Evolutionary conservation across 2,888 invertebrate species (phyloP).

Genomic region (Atrina japonica): DNA sequence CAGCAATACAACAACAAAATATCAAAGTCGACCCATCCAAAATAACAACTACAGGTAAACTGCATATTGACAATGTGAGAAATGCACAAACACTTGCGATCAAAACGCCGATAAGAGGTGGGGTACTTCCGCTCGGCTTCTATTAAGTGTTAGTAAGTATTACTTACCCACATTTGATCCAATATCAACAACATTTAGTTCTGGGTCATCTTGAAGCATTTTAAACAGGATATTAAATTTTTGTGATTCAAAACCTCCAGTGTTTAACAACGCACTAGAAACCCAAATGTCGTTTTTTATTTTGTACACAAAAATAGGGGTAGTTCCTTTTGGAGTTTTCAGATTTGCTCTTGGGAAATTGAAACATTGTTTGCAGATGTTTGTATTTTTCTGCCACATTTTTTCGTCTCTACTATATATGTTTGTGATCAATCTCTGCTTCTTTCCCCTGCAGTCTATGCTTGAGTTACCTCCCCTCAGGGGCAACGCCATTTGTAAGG

Average conservation of each 20-base stretch:
- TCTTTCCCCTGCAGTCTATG: conserved; percentile 10
- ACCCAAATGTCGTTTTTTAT: conserved; percentile 32
- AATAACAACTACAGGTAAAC: no score
- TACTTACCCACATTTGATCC: conserved; percentile 37
- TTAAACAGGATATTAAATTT: conserved; percentile 20
- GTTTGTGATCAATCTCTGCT: neutral
- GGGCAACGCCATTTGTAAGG: no score
- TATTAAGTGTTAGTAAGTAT: no score
- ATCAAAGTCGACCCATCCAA: no score
- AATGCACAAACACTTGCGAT: no score
- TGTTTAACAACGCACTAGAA: conserved; percentile 11
- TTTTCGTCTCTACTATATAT: conserved; percentile 13
- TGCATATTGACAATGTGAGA: no score
- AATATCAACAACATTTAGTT: conserved; percentile 36
- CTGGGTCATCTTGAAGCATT: conserved; percentile 25
- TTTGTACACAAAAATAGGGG: conserved; percentile 36
- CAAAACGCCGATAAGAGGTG: no score
- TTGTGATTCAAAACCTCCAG: conserved; percentile 25
- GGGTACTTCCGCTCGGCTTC: no score
- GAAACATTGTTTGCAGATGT: conserved; percentile 26
- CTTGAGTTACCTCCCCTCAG: no score
- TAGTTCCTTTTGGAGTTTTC: conserved; percentile 30
- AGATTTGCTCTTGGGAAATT: conserved; percentile 33
- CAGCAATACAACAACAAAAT: no score
- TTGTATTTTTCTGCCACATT: conserved; percentile 24